These are phyloP conservation scores for Trididemnum nubilum DNA, from an alignment of 23 tunicate species.

Conservation along the genomic window DNA sequence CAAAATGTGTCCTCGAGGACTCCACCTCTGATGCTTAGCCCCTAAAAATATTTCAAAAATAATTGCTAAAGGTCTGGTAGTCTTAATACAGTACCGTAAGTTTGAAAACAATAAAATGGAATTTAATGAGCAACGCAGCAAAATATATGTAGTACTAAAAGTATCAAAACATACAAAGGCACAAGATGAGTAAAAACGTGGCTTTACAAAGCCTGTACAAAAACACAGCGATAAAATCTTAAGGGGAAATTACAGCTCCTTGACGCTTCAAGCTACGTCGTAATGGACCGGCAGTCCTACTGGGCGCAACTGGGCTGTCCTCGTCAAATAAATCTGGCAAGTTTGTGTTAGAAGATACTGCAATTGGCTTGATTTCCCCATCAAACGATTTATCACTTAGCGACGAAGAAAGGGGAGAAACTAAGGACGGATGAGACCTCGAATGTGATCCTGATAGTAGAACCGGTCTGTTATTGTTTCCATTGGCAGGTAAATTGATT, in stretches of 20 bases:
- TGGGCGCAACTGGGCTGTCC: neutral
- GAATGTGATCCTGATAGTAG: constrained; percentile 5
- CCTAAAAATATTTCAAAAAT: too few species aligned
- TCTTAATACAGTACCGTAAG: too few species aligned
- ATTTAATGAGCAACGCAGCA: too few species aligned
- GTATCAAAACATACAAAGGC: too few species aligned
- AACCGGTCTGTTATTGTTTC: constrained; percentile 10
- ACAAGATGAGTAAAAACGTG: neutral
- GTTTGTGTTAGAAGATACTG: constrained; percentile 43
- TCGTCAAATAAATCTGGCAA: constrained; percentile 1
- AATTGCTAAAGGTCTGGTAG: too few species aligned
- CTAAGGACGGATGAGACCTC: constrained; percentile 39
- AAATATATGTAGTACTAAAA: too few species aligned
- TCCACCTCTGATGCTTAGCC: too few species aligned
- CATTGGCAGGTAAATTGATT: neutral
- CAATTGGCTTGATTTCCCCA: constrained; percentile 52
- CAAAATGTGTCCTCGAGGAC: too few species aligned
- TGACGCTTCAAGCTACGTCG: constrained; percentile 14
- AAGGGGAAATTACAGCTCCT: constrained; percentile 14
- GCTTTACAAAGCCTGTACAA: neutral
- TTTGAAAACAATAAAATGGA: too few species aligned
- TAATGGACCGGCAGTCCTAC: neutral
- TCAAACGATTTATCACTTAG: constrained; percentile 50
- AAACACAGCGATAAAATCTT: neutral
- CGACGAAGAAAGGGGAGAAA: constrained; percentile 21